phyloP scores from a whole-genome alignment of 2,797 vertebrate genomes.

The Takifugu rubripes region DNA sequence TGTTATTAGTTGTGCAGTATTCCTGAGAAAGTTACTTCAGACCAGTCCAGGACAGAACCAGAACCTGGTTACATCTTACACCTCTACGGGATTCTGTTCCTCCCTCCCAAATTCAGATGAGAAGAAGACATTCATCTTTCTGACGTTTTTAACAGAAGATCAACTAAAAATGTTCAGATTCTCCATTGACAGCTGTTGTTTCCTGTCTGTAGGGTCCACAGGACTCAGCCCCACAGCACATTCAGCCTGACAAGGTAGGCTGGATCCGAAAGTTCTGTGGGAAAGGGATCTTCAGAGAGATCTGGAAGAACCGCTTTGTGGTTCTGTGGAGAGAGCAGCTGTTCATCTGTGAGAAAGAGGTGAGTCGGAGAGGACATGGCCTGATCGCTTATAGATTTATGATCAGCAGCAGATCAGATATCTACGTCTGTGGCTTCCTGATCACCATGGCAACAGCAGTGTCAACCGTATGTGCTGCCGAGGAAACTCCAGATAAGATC shows the following conservation, averaged over 20 bases:
- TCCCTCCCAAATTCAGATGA: no score
- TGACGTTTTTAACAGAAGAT: no score
- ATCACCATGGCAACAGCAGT: conserved; percentile 3
- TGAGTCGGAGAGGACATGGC: conserved; percentile 55
- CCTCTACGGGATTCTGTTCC: no score
- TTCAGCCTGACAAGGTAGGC: conserved; percentile 86
- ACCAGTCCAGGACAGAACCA: background rate
- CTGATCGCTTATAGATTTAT: background rate
- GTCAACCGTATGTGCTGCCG: no score
- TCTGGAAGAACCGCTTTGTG: conserved; percentile 94
- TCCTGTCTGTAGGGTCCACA: conserved; percentile 72
- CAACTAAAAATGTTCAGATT: no score
- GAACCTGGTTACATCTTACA: background rate
- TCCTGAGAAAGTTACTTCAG: no score
- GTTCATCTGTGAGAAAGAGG: conserved; percentile 92
- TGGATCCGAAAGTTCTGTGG: conserved; percentile 96
- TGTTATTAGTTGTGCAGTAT: no score
- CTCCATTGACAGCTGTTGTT: conserved; percentile 15
- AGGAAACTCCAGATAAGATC: no score
- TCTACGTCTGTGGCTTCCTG: no score
- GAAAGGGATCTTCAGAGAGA: conserved; percentile 92
- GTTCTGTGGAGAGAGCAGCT: conserved; percentile 89
- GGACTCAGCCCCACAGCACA: conserved; percentile 75
- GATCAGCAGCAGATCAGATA: background rate
- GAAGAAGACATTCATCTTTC: no score